Evolutionary conservation across 1,140 invertebrate genomes (phyloP), one percentile per base, ranked within the genome.

Genomic region (Microplitis mediator): DNA sequence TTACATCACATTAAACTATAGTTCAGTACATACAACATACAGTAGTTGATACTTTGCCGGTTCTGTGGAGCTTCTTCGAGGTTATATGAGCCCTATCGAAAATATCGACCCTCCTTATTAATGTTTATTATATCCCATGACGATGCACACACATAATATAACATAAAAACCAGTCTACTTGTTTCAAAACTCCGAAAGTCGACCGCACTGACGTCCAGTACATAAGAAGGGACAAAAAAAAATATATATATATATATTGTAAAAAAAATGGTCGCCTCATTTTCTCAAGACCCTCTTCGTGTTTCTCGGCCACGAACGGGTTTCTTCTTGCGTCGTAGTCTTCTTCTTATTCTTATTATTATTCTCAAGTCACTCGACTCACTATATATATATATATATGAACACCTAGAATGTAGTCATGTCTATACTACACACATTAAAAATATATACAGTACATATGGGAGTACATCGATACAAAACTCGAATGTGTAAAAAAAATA

Each of bases 231-330:
- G 11, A 34, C n/a, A 32, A 34, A 58, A 68, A 68, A 70, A 70
- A 61, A 69, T 61, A 61, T 8, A 61, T 31, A 60, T 32, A 60
- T 6, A 23, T 31, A 60, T 31, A 61, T 61, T 5, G 8, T 31
- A 61, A 61, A 61, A 39, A 64, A 34, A 71, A 63, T 50, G 69
- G 62, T 72, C 70, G 70, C 52, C 70, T 72, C 63, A 72, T 72
- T 72, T 72, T 72, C 62, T 72, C 62, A 60, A 72, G 70, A 72
- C 32, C 69, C 69, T 71, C 69, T 72, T 60, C 63, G 63, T 72
- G 62, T 66, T 72, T 72, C 70, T 71, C 61, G 34, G 56, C 61
- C 69, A 72, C 63, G 52, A 72, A 72, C 70, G 70, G 63, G 70
- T 72, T 72, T 72, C 68, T 62, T 62, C 56, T 35, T 39, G 35